Conservation (phyloP, 2,888 invertebrate species). For the Drosophila infuscata region DNA sequence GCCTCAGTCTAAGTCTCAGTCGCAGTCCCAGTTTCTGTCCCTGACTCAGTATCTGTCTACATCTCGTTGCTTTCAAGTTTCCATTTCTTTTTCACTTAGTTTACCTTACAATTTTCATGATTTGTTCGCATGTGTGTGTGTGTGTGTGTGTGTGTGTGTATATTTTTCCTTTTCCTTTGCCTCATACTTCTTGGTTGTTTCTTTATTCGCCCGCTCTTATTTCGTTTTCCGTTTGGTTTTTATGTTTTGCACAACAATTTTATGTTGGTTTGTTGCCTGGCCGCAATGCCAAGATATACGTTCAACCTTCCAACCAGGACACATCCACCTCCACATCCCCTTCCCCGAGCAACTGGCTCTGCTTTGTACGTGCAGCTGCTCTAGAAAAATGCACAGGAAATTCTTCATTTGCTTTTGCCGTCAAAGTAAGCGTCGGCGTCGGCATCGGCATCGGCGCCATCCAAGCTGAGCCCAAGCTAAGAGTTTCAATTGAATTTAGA, state of each 20-base stretch:
- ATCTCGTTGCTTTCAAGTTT: conserved; percentile 30
- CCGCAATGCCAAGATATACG: conserved; percentile 38
- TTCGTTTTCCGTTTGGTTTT: conserved; percentile 74
- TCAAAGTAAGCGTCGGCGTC: conserved; percentile 19
- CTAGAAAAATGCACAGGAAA: conserved; percentile 74
- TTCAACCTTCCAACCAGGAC: not conserved
- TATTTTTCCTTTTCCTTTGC: not conserved
- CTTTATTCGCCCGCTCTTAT: conserved; percentile 50
- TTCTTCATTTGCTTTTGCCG: conserved; percentile 72
- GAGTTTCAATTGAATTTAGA: conserved; percentile 79
- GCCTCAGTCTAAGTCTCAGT: conserved; percentile 26
- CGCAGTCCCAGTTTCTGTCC: conserved; percentile 5
- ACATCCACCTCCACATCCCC: not conserved
- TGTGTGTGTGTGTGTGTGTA: not conserved
- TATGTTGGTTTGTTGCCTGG: conserved; percentile 66
- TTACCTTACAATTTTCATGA: conserved; percentile 78
- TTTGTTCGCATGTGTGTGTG: conserved; percentile 38
- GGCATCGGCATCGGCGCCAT: conserved; percentile 21
- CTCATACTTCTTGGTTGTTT: not conserved
- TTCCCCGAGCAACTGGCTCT: not conserved
- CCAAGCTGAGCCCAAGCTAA: conserved; percentile 55
- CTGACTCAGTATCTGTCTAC: conserved; percentile 20
- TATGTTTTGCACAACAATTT: conserved; percentile 78
- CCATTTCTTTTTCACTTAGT: conserved; percentile 57
- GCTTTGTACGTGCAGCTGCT: conserved; percentile 64